Conservation (phyloP, 1,140 invertebrate species). For the Conus betulinus region DNA sequence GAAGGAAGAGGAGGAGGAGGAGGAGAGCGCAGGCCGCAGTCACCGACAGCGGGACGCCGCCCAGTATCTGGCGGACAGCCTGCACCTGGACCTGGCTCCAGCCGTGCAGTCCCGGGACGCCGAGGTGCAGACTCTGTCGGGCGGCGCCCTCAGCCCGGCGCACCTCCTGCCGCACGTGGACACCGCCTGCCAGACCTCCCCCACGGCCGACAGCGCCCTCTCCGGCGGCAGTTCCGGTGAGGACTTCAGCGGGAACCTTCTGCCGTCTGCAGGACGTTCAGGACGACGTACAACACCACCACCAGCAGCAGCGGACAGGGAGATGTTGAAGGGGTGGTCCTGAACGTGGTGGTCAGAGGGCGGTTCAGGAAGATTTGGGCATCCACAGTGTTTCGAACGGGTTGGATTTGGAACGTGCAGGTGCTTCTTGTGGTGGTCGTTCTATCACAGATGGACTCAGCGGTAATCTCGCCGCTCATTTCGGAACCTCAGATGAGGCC, state of each 20-base stretch:
- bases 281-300: not conserved
- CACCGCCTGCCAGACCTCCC: slow-evolving; percentile 4
- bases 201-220: not conserved
- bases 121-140: not conserved
- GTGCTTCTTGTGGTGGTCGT: not conserved
- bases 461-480: not conserved
- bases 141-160: not conserved
- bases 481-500: not conserved
- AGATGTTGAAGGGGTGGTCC: too few relatives aligned
- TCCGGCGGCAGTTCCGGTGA: not conserved
- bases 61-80: not conserved
- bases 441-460: not conserved
- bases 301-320: not conserved
- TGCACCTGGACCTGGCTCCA: not conserved
- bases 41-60: not conserved
- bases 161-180: not conserved
- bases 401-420: not conserved
- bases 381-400: not conserved
- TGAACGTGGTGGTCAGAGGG: not conserved
- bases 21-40: not conserved
- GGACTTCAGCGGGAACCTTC: not conserved
- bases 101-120: not conserved
- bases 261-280: not conserved
- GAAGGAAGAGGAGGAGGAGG: not conserved
- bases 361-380: not conserved